These are phyloP conservation scores for Notamacropus eugenii DNA, from an alignment of 2,797 vertebrate genomes.

Conservation along the genomic window DNA sequence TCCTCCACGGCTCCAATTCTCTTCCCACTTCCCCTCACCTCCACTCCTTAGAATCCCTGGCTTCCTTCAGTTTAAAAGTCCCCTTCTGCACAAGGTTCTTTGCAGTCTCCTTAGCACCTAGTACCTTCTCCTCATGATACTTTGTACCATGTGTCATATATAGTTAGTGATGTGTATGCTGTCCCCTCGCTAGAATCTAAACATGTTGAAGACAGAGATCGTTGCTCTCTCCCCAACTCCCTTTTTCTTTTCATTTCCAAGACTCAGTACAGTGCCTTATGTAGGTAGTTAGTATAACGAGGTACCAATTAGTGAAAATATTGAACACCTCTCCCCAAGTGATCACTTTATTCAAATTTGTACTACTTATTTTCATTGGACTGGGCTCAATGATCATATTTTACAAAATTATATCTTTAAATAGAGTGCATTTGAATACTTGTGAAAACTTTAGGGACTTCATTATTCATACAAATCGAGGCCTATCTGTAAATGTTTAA, in stretches of 20 bases:
- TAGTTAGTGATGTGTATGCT: neutral
- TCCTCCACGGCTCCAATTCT: neutral
- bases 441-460: neutral
- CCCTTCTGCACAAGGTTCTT: neutral
- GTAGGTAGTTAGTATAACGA: neutral
- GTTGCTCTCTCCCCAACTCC: neutral
- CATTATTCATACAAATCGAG: neutral
- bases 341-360: neutral
- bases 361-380: neutral
- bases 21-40: neutral
- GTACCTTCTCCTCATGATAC: neutral
- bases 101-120: neutral
- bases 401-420: neutral
- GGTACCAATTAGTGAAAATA: neutral
- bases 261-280: neutral
- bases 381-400: neutral
- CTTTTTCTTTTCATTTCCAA: neutral
- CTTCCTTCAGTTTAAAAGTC: neutral
- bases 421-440: neutral
- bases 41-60: neutral
- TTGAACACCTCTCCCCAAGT: neutral
- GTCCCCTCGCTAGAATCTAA: neutral
- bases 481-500: neutral
- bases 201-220: neutral
- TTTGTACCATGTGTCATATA: neutral